Evolutionary conservation across 2,797 vertebrate genomes (phyloP).

Genomic region (Squalus acanthias): DNA sequence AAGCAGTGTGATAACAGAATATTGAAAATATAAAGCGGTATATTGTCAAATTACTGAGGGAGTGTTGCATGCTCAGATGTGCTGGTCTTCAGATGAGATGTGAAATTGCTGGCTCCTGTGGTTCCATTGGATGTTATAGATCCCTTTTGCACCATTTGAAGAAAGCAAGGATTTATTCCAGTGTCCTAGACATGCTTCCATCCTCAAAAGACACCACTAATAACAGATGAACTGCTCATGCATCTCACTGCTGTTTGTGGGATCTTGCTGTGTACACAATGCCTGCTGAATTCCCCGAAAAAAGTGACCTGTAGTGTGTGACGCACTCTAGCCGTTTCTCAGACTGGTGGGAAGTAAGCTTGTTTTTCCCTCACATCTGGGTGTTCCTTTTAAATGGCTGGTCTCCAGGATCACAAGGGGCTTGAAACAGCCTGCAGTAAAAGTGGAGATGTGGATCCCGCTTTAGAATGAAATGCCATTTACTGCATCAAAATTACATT

Average conservation of each 20-base stretch:
- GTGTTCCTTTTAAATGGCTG: not conserved
- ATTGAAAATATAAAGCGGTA: not conserved
- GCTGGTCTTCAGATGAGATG: not conserved
- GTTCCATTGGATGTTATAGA: not conserved
- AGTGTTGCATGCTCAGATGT: not conserved
- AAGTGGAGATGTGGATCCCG: not conserved
- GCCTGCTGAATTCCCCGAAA: not conserved
- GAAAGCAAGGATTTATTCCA: not conserved
- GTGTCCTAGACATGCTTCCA: too few relatives aligned
- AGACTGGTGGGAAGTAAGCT: not conserved
- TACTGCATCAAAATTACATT: too few relatives aligned
- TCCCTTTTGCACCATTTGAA: not conserved
- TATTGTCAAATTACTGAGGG: not conserved
- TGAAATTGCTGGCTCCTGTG: not conserved
- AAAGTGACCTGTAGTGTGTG: not conserved
- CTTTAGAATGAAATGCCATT: not conserved
- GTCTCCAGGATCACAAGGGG: not conserved
- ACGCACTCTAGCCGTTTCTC: not conserved
- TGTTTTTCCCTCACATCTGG: not conserved
- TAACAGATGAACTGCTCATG: not conserved
- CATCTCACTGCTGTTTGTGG: not conserved
- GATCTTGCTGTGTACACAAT: too few relatives aligned
- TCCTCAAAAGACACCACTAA: not conserved
- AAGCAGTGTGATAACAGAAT: not conserved
- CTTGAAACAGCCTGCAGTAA: not conserved